Conservation (phyloP, 2,113 vertebrate species). For the Cyanoderma ruficeps region DNA sequence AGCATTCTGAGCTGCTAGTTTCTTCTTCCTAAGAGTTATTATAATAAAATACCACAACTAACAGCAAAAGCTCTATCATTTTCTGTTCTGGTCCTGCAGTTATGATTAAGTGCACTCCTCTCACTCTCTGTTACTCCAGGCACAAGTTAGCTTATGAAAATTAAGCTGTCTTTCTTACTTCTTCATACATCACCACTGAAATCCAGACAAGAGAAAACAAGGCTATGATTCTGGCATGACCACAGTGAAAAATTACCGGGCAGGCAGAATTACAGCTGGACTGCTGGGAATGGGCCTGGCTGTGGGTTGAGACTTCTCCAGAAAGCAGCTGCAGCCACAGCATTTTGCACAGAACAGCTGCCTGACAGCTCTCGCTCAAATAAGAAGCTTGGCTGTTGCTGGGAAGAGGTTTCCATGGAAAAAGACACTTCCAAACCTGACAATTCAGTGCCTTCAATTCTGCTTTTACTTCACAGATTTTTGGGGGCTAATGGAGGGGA, state of each 20-base stretch:
- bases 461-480: not conserved
- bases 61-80: slow-evolving; percentile 62
- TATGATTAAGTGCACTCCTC: slow-evolving; percentile 63
- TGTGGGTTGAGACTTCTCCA: not conserved
- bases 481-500: not conserved
- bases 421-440: not conserved
- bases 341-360: not conserved
- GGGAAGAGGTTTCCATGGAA: slow-evolving; percentile 39
- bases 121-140: slow-evolving; percentile 52
- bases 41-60: slow-evolving; percentile 58
- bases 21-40: slow-evolving; percentile 44
- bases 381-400: not conserved
- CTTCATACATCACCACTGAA: slow-evolving; percentile 73
- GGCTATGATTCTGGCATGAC: slow-evolving; percentile 26
- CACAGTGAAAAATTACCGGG: not conserved
- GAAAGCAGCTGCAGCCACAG: not conserved
- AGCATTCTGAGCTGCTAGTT: not conserved
- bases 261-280: slow-evolving; percentile 10
- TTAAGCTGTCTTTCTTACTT: slow-evolving; percentile 72
- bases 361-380: not conserved
- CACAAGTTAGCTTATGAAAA: slow-evolving; percentile 74
- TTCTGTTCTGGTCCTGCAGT: slow-evolving; percentile 44
- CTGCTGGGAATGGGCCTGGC: not conserved
- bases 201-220: slow-evolving; percentile 65
- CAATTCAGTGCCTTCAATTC: not conserved